Percentiles rank a stretch among this genome's conserved stretches.
phyloP scores from a whole-genome alignment of 2,888 invertebrate genomes.

The Encarsia formosa region DNA sequence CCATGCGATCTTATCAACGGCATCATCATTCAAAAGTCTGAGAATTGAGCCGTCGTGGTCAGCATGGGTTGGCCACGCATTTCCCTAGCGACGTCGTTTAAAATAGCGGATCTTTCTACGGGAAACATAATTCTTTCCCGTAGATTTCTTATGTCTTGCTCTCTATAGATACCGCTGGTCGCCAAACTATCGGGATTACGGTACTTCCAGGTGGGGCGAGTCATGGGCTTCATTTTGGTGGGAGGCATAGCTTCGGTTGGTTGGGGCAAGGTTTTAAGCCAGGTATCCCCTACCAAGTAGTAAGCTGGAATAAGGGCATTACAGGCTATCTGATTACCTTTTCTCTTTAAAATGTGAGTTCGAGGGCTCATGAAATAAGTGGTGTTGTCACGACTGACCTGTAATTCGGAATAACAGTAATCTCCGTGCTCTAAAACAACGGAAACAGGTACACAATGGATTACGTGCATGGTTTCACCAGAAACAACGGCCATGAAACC shows the following conservation, averaged over 20 bases:
- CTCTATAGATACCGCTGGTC: too few relatives aligned
- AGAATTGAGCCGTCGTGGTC: background rate
- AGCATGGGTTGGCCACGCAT: background rate
- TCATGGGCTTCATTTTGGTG: too few relatives aligned
- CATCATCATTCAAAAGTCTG: too few relatives aligned
- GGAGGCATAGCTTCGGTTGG: background rate
- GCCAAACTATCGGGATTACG: background rate
- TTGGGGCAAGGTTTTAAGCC: constrained; percentile 14
- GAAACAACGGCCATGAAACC: constrained; percentile 33
- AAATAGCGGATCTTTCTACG: background rate
- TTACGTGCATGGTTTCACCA: constrained; percentile 37
- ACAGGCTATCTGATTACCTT: background rate
- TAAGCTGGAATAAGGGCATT: too few relatives aligned
- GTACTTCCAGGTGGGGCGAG: constrained; percentile 24
- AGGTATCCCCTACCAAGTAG: constrained; percentile 20
- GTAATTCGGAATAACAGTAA: constrained; percentile 27
- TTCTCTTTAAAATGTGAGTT: background rate
- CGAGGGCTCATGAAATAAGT: background rate
- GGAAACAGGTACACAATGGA: constrained; percentile 32
- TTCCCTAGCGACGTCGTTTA: background rate
- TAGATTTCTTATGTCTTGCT: background rate
- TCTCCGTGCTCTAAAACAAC: constrained; percentile 24
- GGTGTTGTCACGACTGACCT: background rate
- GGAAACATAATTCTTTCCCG: background rate
- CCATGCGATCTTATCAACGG: background rate